These are phyloP conservation scores for Bombus waltoni DNA, from an alignment of 1,140 invertebrate species.

Conservation along the genomic window DNA sequence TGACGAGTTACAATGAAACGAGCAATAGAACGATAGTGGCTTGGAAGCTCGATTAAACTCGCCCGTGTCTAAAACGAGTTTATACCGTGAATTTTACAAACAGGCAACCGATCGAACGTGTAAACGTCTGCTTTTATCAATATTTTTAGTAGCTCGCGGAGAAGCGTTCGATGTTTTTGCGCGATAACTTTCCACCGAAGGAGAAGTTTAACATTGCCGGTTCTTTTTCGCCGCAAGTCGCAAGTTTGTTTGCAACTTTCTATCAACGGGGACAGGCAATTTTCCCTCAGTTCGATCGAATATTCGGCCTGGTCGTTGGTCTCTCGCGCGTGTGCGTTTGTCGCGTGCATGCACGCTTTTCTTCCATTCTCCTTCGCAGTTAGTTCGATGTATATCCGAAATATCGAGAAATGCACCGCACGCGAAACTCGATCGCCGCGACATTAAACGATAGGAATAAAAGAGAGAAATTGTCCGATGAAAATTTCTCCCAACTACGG, in stretches of 20 bases:
- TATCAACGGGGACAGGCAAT: slow-evolving; percentile 5
- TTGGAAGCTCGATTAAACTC: background rate
- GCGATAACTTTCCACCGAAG: background rate
- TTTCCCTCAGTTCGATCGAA: slow-evolving; percentile 23
- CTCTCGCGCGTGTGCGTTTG: background rate
- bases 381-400: background rate
- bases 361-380: background rate
- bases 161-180: background rate
- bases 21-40: background rate
- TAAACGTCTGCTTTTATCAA: slow-evolving; percentile 17
- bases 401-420: background rate
- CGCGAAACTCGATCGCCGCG: background rate
- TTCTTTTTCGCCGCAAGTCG: background rate
- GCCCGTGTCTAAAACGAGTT: background rate
- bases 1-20: background rate
- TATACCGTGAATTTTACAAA: background rate
- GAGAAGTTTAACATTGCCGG: slow-evolving; percentile 14
- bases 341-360: background rate
- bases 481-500: no score
- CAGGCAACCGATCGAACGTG: background rate
- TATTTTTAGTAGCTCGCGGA: background rate
- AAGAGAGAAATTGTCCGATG: no score
- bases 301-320: background rate
- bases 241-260: slow-evolving; percentile 26
- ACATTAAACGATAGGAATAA: no score